These are phyloP conservation scores for Dendrolimus houi DNA, from an alignment of 2,888 invertebrate genomes.

Conservation along the genomic window DNA sequence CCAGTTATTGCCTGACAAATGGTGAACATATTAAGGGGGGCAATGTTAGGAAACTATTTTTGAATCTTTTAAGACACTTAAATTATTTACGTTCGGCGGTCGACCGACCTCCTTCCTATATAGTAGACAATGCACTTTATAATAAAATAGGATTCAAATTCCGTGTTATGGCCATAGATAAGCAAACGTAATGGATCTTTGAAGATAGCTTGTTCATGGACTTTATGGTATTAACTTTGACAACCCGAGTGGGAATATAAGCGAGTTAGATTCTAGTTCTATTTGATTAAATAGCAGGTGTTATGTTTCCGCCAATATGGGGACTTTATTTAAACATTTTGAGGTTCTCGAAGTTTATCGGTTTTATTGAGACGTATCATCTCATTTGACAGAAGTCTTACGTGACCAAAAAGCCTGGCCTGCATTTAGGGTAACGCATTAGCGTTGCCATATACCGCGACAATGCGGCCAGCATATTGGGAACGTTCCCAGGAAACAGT, in stretches of 20 bases:
- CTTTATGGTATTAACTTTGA: slow-evolving; percentile 66
- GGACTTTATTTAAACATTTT: too few species aligned
- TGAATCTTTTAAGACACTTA: slow-evolving; percentile 77
- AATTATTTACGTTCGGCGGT: slow-evolving; percentile 72
- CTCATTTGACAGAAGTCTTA: too few species aligned
- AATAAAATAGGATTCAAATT: slow-evolving; percentile 70
- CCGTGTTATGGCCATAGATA: slow-evolving; percentile 69
- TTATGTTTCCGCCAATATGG: too few species aligned
- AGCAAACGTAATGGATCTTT: slow-evolving; percentile 67
- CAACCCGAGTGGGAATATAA: slow-evolving; percentile 15
- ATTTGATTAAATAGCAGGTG: too few species aligned
- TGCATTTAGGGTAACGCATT: too few species aligned
- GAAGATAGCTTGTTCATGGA: slow-evolving; percentile 48
- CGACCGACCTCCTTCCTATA: slow-evolving; percentile 50
- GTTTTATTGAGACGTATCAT: too few species aligned
- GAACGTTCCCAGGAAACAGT: too few species aligned
- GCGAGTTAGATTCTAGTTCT: too few species aligned
- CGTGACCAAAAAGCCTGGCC: too few species aligned
- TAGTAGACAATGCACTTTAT: slow-evolving; percentile 74
- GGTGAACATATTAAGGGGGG: slow-evolving; percentile 76
- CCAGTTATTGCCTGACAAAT: slow-evolving; percentile 76
- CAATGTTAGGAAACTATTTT: slow-evolving; percentile 76
- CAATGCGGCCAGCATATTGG: too few species aligned
- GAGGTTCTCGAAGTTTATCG: too few species aligned
- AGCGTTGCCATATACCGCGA: too few species aligned